A percentile compares a stretch with the other conserved stretches of the same genome.
Conservation (phyloP, 2,113 vertebrate genomes). For the Isichthys henryi region DNA sequence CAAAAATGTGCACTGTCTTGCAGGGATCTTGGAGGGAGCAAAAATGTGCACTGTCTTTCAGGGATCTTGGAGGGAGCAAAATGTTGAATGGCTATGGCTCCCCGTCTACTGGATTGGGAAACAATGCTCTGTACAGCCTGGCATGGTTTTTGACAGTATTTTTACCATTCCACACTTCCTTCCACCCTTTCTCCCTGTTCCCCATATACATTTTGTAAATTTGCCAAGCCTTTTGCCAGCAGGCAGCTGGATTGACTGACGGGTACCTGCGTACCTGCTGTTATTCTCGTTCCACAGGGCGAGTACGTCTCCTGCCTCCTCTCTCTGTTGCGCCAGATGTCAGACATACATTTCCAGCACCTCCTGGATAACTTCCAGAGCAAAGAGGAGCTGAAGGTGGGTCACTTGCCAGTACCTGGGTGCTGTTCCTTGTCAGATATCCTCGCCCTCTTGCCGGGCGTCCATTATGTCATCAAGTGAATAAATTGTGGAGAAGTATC, state of each 20-base stretch:
- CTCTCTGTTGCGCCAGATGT: conserved; percentile 95
- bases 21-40: neutral
- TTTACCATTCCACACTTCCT: conserved; percentile 5
- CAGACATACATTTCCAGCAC: conserved; percentile 90
- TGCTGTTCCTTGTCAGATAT: neutral
- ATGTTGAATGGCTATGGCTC: neutral
- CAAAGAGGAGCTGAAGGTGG: conserved; percentile 96
- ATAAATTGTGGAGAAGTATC: neutral
- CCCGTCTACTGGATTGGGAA: neutral
- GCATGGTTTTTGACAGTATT: neutral
- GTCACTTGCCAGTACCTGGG: neutral
- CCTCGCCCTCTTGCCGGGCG: neutral
- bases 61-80: neutral
- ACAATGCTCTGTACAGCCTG: neutral
- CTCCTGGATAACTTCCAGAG: conserved; percentile 95
- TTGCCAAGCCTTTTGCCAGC: neutral
- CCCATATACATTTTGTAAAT: conserved; percentile 10
- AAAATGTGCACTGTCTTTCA: neutral
- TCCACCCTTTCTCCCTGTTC: neutral
- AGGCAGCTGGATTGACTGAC: conserved; percentile 32
- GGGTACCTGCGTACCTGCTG: neutral
- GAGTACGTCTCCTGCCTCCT: conserved; percentile 97
- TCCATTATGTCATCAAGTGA: neutral
- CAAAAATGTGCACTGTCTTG: neutral
- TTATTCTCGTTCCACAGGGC: conserved; percentile 66